A percentile compares a stretch with the other conserved stretches of the same genome.
phyloP scores from a whole-genome alignment of 2,797 vertebrate genomes.

The Xiphorhynchus erythropygius region DNA sequence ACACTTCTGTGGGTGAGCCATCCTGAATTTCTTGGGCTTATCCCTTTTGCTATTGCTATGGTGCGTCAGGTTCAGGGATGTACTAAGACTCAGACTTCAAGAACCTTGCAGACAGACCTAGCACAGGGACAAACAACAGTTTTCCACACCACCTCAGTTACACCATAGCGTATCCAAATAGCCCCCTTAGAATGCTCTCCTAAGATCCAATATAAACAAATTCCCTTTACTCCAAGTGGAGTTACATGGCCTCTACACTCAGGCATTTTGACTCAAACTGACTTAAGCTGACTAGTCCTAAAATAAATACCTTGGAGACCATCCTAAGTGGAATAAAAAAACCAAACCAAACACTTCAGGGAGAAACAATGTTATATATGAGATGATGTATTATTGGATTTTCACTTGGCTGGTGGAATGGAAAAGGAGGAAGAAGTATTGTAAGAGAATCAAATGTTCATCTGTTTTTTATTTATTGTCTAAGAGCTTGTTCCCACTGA shows the following conservation, averaged over 20 bases:
- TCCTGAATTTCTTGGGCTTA: neutral
- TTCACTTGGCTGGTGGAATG: neutral
- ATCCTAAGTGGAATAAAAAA: neutral
- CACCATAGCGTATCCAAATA: neutral
- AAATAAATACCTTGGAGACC: neutral
- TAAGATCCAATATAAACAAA: neutral
- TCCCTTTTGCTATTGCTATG: neutral
- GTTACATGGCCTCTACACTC: neutral
- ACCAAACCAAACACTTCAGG: neutral
- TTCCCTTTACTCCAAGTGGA: neutral
- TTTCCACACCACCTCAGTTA: neutral
- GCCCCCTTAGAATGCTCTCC: neutral
- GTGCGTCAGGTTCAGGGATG: neutral
- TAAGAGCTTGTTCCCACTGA: neutral
- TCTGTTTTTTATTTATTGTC: constrained; percentile 15
- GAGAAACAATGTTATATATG: neutral
- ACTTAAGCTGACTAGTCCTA: neutral
- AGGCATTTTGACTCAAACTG: neutral
- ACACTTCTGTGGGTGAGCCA: neutral
- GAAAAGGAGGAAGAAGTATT: neutral
- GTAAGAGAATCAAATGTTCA: neutral
- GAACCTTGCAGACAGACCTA: neutral
- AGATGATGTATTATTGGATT: constrained; percentile 8
- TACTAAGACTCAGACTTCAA: neutral
- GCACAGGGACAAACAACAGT: rapidly evolving